These are phyloP conservation scores for western clawed frog (Xenopus tropicalis) DNA, from an alignment of 2,113 vertebrate genomes.

Conservation along the genomic window DNA sequence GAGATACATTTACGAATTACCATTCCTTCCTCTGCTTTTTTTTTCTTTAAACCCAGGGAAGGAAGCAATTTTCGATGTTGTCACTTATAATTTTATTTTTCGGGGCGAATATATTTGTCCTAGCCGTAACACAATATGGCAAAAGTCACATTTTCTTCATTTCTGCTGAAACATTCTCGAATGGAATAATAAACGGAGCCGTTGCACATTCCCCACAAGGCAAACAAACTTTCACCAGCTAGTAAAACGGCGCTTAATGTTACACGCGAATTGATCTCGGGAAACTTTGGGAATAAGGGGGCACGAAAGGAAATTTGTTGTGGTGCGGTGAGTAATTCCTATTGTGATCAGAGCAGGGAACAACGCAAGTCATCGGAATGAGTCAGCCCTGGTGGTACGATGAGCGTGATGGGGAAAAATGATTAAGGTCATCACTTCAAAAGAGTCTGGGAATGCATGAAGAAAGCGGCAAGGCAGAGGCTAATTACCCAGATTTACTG, in stretches of 20 bases:
- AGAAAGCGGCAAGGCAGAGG: slow-evolving; percentile 22
- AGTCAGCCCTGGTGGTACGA: slow-evolving; percentile 10
- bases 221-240: slow-evolving; percentile 47
- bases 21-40: too few species aligned
- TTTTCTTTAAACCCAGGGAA: too few species aligned
- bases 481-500: slow-evolving; percentile 27
- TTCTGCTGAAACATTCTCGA: slow-evolving; percentile 38
- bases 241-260: slow-evolving; percentile 39
- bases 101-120: too few species aligned
- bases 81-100: too few species aligned
- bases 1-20: too few species aligned
- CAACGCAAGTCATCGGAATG: neutral
- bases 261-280: slow-evolving; percentile 48
- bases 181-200: slow-evolving; percentile 44
- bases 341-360: slow-evolving; percentile 13
- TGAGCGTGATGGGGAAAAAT: neutral
- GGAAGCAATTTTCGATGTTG: too few species aligned
- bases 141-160: slow-evolving; percentile 28
- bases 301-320: slow-evolving; percentile 35
- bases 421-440: slow-evolving; percentile 35
- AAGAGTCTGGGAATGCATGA: slow-evolving; percentile 37
- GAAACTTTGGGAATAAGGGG: slow-evolving; percentile 39
- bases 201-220: slow-evolving; percentile 18
- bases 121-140: too few species aligned
- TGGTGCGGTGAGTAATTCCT: slow-evolving; percentile 20